Base-by-base conservation (phyloP, 2,113 vertebrate genomes). In the Entosphenus tridentatus region DNA sequence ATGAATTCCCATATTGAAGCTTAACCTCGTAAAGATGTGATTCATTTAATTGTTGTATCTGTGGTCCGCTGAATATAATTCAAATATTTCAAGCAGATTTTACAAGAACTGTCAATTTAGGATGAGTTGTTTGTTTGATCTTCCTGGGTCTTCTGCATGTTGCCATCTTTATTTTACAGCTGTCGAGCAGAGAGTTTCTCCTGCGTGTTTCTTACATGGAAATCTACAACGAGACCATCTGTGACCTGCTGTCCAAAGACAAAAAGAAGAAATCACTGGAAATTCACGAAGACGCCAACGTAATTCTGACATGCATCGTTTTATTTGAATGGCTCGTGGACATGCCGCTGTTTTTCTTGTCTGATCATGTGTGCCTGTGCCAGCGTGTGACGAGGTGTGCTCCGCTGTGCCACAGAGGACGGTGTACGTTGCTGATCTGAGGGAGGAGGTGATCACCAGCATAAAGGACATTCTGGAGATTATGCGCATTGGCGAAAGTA, bases 171-270 rank as follows among this genome's bases (percentile, higher is more conserved):
- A 14, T 67, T 16, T 21, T 59, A 8, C 56, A 97, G 92, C 84
- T 79, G 79, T 86, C 87, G 3, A 83, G 86, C 10, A 89, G 91
- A 73, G 89, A 96, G 75, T 98, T 96, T 75, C 83, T 98, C 13
- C 77, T 98, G 58, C 79, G 90, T 1, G 88, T 96, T 68, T 96
- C 90, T 8, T 96, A 98, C 71, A 88, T 98, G 90, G 93, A 98
- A 71, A 96, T 98, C 75, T 95, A 98, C 76, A 98, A 96, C 18
- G 92, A 98, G 74, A 95, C 86, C 0, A 85, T 96, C 68, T 87
- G 83, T 0, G 90, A 98, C 72, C 78, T 98, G 71, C 84, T 98
- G 8, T 87, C 87, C 21, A 85, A 85, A 69, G 84, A 73, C 59
- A 82, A 83, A 75, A 93, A 90, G 78, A 82, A 86, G 76, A 95